Base-by-base conservation (phyloP, 2,888 invertebrate species). In the Cremastinae sp. region DNA sequence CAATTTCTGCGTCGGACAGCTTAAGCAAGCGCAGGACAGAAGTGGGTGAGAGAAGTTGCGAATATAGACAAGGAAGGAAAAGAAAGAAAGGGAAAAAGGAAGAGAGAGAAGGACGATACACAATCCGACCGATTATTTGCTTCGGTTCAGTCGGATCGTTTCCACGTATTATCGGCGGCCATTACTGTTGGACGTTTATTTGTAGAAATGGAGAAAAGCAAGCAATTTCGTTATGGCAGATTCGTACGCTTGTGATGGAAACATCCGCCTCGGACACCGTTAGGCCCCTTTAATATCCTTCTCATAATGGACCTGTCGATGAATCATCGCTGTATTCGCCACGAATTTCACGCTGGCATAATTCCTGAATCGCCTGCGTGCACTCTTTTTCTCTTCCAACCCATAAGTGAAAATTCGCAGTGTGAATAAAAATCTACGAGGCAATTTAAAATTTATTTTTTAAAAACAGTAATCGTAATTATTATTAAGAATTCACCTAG, bases 1-100 rank as follows among this genome's bases (percentile, higher is more conserved):
- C 79, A 81, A 74, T 69, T 78, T 78, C 85, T 86, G 86, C 74
- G 68, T 74, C 77, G 79, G 86, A 86, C 86, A 86, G 86, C 79
- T 81, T 81, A 81, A 82, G 83, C 82, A 82, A 83, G n/a, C n/a
- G 80, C 78, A 79, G 79, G 64, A 56, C 7, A 47, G 28, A 20
- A 66, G 47, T 34, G 56, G 38, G 38, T 4, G 18, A 43, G 16
- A 12, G 64, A 51, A 47, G 12, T n/a, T 9, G 56, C 20, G 9
- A 80, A 80, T 79, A 79, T 71, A 79, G 79, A 74, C n/a, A n/a
- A n/a, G n/a, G n/a, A n/a, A n/a, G n/a, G n/a, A 78, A 78, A 56
- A 54, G 51, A 54, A 10, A 14, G 10, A 45, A 49, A 16, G 62
- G 9, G 49, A 58, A 43, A 9, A 20, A 18, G 41, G n/a, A 58